Percentiles rank a stretch among this genome's conserved stretches.
Evolutionary conservation across 1,140 invertebrate genomes (phyloP).

Genomic region (Drosophila guanche): DNA sequence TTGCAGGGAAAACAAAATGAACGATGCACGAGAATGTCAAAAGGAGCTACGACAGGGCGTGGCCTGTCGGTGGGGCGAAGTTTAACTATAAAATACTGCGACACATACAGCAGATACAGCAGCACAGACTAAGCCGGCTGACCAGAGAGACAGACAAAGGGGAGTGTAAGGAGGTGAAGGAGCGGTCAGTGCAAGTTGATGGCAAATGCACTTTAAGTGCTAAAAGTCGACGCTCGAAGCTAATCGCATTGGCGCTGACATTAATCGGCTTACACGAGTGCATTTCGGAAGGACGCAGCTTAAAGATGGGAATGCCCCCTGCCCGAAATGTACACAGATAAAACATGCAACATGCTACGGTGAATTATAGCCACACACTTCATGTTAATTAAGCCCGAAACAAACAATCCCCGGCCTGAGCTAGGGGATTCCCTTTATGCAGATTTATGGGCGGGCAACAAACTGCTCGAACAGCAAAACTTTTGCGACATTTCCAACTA

Average conservation of each 20-base stretch:
- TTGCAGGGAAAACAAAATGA: slow-evolving; percentile 79
- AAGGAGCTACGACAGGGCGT: slow-evolving; percentile 31
- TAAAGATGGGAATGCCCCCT: slow-evolving; percentile 42
- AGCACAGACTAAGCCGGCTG: slow-evolving; percentile 36
- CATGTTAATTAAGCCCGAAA: slow-evolving; percentile 43
- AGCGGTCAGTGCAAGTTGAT: not conserved
- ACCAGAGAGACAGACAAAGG: not conserved
- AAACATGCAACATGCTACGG: slow-evolving; percentile 18
- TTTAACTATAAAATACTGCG: slow-evolving; percentile 68
- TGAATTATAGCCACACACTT: slow-evolving; percentile 49
- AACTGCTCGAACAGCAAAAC: slow-evolving; percentile 68
- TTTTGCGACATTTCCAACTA: slow-evolving; percentile 54
- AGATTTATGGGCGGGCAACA: slow-evolving; percentile 60
- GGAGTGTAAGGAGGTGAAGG: not conserved
- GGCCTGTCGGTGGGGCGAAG: slow-evolving; percentile 26
- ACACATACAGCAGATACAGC: slow-evolving; percentile 54
- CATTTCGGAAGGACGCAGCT: slow-evolving; percentile 37
- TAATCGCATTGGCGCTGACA: slow-evolving; percentile 63
- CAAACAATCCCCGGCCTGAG: slow-evolving; percentile 29
- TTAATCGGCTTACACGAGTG: slow-evolving; percentile 66
- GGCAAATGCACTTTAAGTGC: slow-evolving; percentile 65
- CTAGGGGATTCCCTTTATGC: slow-evolving; percentile 63
- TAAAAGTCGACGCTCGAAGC: slow-evolving; percentile 61
- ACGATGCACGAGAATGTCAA: slow-evolving; percentile 67
- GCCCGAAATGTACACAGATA: slow-evolving; percentile 8